Percentiles rank a stretch among this genome's conserved stretches.
Conservation (phyloP, 2,888 invertebrate species). For the Synanthedon andrenaeformis region DNA sequence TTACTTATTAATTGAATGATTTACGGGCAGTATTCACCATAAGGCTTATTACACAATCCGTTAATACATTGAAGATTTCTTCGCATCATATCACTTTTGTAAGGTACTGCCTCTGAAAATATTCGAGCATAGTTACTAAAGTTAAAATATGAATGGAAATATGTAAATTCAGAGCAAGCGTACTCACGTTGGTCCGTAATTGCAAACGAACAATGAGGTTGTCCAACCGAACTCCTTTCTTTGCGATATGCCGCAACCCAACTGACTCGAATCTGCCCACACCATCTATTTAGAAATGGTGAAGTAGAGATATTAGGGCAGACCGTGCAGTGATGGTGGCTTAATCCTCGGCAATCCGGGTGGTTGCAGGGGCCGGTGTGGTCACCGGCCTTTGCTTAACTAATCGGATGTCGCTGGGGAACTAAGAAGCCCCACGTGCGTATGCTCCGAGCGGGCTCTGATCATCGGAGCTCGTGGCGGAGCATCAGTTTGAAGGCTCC, state of each 20-base stretch:
- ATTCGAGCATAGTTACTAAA: neutral
- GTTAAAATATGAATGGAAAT: constrained; percentile 1
- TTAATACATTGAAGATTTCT: constrained; percentile 4
- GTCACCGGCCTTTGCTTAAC: no score
- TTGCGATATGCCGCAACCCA: constrained; percentile 17
- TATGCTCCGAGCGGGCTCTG: no score
- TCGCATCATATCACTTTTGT: constrained; percentile 1
- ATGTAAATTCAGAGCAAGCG: neutral
- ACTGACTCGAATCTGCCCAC: constrained; percentile 14
- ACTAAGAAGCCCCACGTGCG: no score
- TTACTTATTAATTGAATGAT: no score
- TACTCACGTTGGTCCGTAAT: constrained; percentile 22
- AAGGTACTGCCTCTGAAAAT: constrained; percentile 10
- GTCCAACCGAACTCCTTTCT: constrained; percentile 15
- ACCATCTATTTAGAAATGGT: constrained; percentile 10
- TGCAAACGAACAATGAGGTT: constrained; percentile 20
- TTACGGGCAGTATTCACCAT: constrained; percentile 4
- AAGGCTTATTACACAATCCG: constrained; percentile 3
- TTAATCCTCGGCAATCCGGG: no score
- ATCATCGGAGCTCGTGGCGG: no score
- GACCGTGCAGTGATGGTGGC: no score
- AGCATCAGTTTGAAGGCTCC: no score
- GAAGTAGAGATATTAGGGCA: no score
- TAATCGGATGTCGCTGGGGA: no score
- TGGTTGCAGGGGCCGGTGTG: no score